These are phyloP conservation scores for Phaethon lepturus DNA, from an alignment of 2,113 vertebrate genomes.

Conservation along the genomic window DNA sequence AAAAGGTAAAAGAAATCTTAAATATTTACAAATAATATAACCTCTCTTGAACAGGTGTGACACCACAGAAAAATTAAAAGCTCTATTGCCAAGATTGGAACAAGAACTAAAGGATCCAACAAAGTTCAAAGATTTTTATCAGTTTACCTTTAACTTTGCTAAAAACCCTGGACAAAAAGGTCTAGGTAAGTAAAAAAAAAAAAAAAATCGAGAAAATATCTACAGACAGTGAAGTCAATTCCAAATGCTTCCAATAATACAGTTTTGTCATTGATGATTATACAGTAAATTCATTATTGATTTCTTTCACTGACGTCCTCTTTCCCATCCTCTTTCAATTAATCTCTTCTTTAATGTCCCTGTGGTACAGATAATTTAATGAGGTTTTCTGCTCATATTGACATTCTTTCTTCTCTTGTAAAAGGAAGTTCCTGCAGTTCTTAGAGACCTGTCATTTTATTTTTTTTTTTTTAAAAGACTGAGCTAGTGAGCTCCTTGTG, in stretches of 20 bases:
- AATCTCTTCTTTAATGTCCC: neutral
- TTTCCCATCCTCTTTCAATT: neutral
- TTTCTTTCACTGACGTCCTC: neutral
- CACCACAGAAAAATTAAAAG: constrained; percentile 90
- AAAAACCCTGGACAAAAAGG: constrained; percentile 97
- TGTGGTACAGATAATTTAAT: neutral
- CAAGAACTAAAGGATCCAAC: constrained; percentile 91
- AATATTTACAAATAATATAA: neutral
- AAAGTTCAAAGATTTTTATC: constrained; percentile 97
- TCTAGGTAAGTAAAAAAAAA: constrained; percentile 83
- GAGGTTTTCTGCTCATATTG: neutral
- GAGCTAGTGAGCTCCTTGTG: neutral
- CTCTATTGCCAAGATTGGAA: constrained; percentile 89
- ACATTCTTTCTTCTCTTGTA: neutral
- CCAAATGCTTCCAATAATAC: neutral
- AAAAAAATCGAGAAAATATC: neutral
- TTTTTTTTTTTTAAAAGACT: neutral
- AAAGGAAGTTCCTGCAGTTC: neutral
- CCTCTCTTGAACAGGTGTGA: constrained; percentile 85
- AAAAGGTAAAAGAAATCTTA: neutral
- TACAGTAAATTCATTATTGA: neutral
- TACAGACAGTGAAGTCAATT: neutral
- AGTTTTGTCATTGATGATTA: neutral
- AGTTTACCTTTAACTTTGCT: constrained; percentile 97
- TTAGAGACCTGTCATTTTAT: neutral